Evolutionary conservation across 2,888 invertebrate genomes (phyloP).

Genomic region (Oscheius sp.): DNA sequence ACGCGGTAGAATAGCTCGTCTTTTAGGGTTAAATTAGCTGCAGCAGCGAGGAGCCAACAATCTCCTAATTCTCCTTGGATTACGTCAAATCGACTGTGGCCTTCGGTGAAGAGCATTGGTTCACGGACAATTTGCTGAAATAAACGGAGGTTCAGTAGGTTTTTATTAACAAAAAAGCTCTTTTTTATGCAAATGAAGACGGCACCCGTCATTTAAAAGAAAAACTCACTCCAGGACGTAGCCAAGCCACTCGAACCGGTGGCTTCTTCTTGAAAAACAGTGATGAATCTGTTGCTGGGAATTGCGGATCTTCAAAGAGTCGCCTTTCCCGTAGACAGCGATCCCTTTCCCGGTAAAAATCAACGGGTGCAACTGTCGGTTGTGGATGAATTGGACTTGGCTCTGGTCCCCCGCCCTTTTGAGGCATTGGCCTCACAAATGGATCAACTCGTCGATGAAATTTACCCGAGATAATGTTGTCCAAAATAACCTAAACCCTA

Average conservation of each 20-base stretch:
- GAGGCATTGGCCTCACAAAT: constrained; percentile 58
- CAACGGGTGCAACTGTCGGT: constrained; percentile 74
- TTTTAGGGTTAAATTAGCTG: constrained; percentile 92
- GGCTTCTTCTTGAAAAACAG: constrained; percentile 86
- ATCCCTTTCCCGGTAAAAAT: constrained; percentile 81
- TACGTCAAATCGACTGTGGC: constrained; percentile 96
- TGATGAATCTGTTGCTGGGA: constrained; percentile 85
- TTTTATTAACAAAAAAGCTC: too few relatives aligned
- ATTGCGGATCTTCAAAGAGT: constrained; percentile 90
- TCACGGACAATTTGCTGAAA: constrained; percentile 85
- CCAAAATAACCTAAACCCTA: constrained; percentile 61
- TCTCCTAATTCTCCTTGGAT: constrained; percentile 78
- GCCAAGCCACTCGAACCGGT: constrained; percentile 89
- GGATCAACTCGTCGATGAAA: constrained; percentile 69
- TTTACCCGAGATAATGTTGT: constrained; percentile 73
- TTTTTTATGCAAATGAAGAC: too few relatives aligned
- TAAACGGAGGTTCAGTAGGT: background rate
- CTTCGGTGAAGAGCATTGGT: constrained; percentile 92
- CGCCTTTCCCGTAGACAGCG: constrained; percentile 80
- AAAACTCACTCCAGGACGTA: constrained; percentile 83
- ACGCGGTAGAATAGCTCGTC: constrained; percentile 90
- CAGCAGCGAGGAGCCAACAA: constrained; percentile 80
- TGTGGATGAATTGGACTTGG: constrained; percentile 54
- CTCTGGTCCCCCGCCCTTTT: constrained; percentile 45
- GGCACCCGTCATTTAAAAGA: too few relatives aligned